A percentile compares a stretch with the other conserved stretches of the same genome.
Evolutionary conservation across 2,797 vertebrate species (phyloP).

Genomic region (Echiichthys vipera): DNA sequence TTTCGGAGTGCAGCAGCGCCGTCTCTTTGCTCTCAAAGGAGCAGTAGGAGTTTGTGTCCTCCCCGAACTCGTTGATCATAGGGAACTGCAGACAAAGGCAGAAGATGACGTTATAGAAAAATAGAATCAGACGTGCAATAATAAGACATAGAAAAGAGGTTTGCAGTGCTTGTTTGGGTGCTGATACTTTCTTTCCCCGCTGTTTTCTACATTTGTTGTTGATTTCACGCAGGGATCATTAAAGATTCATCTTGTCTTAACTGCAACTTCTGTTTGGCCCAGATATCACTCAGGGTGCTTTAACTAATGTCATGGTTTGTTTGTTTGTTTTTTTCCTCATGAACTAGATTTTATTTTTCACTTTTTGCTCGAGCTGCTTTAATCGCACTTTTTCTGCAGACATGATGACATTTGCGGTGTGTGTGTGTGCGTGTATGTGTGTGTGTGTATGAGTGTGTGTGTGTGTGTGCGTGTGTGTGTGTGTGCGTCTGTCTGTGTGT

Average conservation of each 20-base stretch:
- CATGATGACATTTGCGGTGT: not conserved
- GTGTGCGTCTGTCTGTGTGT: too few species aligned
- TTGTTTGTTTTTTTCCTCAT: slow-evolving; percentile 7
- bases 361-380: slow-evolving; percentile 1
- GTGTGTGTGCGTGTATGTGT: too few species aligned
- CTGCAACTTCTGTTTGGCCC: slow-evolving; percentile 44
- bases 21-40: slow-evolving; percentile 94
- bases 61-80: slow-evolving; percentile 93
- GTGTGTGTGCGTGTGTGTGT: too few species aligned
- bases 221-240: slow-evolving; percentile 50
- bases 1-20: slow-evolving; percentile 93
- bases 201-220: slow-evolving; percentile 27
- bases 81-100: slow-evolving; percentile 89
- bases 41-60: slow-evolving; percentile 93
- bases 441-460: too few species aligned
- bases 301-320: slow-evolving; percentile 2
- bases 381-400: slow-evolving; percentile 21
- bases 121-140: not conserved
- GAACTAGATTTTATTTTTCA: slow-evolving; percentile 36
- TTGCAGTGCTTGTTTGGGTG: slow-evolving; percentile 10
- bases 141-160: not conserved
- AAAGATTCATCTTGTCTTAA: slow-evolving; percentile 56
- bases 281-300: slow-evolving; percentile 48
- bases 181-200: slow-evolving; percentile 5
- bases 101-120: not conserved